These are phyloP conservation scores for Sardinella longiceps DNA, from an alignment of 2,797 vertebrate species.

Conservation along the genomic window DNA sequence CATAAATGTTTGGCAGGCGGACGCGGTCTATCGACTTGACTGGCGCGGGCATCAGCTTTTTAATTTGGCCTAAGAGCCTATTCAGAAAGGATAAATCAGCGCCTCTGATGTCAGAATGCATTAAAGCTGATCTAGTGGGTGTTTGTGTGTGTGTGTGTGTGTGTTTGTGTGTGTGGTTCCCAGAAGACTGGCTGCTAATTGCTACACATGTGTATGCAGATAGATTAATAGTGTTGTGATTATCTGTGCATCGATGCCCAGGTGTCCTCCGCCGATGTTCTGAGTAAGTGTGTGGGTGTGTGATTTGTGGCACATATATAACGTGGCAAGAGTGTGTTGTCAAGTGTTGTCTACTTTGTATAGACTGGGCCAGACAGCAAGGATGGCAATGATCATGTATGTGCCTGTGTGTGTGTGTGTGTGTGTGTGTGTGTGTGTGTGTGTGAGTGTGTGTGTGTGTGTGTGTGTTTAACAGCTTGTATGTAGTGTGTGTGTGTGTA, in stretches of 20 bases:
- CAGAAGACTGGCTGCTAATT: slow-evolving; percentile 60
- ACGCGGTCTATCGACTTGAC: slow-evolving; percentile 59
- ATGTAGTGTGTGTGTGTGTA: background rate
- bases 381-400: background rate
- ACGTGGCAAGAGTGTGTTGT: background rate
- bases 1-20: slow-evolving; percentile 53
- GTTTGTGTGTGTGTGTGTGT: no score
- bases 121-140: slow-evolving; percentile 48
- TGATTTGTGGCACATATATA: background rate
- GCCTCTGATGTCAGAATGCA: slow-evolving; percentile 54
- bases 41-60: slow-evolving; percentile 64
- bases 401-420: background rate
- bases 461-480: background rate
- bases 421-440: background rate
- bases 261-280: slow-evolving; percentile 30
- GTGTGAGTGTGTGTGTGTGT: background rate
- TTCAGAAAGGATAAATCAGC: slow-evolving; percentile 64
- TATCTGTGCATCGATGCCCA: slow-evolving; percentile 51
- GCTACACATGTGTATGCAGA: slow-evolving; percentile 56
- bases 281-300: background rate
- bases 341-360: background rate
- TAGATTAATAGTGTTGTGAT: slow-evolving; percentile 56
- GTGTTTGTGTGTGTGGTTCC: slow-evolving; percentile 40
- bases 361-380: background rate
- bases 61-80: slow-evolving; percentile 74